Percentiles rank a stretch among this genome's conserved stretches.
phyloP scores from a whole-genome alignment of 2,113 vertebrate genomes.

The Neomonachus schauinslandi region DNA sequence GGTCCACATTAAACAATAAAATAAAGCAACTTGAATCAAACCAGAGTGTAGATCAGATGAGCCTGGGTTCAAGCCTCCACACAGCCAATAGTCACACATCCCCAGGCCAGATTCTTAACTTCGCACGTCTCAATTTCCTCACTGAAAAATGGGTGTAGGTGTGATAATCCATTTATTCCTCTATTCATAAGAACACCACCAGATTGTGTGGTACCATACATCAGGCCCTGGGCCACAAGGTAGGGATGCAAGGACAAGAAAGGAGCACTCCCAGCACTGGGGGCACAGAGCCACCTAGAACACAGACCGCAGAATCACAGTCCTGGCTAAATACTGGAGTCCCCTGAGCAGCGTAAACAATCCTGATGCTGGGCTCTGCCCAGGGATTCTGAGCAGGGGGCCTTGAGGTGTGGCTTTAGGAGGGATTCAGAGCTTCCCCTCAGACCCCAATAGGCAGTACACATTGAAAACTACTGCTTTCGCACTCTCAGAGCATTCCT shows the following conservation, averaged over 20 bases:
- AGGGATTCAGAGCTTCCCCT: not conserved
- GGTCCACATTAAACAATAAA: not conserved
- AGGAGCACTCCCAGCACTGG: too few relatives aligned
- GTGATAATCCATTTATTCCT: too few relatives aligned
- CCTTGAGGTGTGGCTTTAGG: not conserved
- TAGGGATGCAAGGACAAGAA: too few relatives aligned
- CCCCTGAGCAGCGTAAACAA: not conserved
- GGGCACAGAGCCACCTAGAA: too few relatives aligned
- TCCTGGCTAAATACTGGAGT: not conserved
- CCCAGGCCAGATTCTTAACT: too few relatives aligned
- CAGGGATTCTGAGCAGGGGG: not conserved
- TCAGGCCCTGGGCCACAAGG: too few relatives aligned
- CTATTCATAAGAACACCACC: too few relatives aligned
- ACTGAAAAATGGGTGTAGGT: too few relatives aligned
- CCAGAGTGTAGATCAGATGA: not conserved
- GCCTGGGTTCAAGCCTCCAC: too few relatives aligned
- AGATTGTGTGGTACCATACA: too few relatives aligned
- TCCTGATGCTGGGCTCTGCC: not conserved
- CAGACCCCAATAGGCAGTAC: not conserved
- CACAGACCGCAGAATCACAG: not conserved
- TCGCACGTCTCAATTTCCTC: too few relatives aligned
- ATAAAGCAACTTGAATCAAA: not conserved
- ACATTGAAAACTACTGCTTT: not conserved
- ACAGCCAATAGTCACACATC: too few relatives aligned
- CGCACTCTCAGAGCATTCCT: not conserved